Evolutionary conservation across 2,797 vertebrate genomes (phyloP), one percentile per base, ranked within the genome.

Genomic region (Graptemys geographica): DNA sequence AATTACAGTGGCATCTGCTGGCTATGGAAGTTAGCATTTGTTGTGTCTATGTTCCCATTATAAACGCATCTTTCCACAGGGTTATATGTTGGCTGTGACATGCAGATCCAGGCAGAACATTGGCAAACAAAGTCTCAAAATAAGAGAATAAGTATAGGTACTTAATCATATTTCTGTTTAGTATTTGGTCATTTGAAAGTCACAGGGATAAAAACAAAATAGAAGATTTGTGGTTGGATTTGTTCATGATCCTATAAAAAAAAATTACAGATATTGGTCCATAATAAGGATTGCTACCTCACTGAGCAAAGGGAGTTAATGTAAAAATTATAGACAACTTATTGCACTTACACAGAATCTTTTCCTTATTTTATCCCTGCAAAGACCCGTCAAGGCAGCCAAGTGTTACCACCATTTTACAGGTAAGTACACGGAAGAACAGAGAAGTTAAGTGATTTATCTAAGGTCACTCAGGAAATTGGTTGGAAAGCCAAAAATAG

Each of bases 351-450:
- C 69, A 19, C 12, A 82, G 37, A 6, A 16, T 4, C 6, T 87
- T 53, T 69, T 92, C 15, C 79, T 90, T 79, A 33, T 57, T 5
- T 23, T 8, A 56, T 44, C 7, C 83, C 82, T 81, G 57, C 49
- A 88, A 52, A 97, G 44, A 79, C 44, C 74, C 52, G 91, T 94
- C 93, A 51, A 85, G 47, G 25, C 6, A 72, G 85, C 69, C 11
- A 96, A 90, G 90, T 33, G 89, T 92, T 95, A 90, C 41, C 69
- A 52, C 81, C 51, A 72, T 47, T 80, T 96, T 85, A 91, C 72
- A 95, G 72, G 88, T 72, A 92, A 83, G n/a, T 55, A 41, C 27
- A 44, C 88, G 84, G 89, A 91, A 57, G 83, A 93, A 93, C 82
- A 6, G 3, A 55, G 33, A 86, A 89, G 8, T 84, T 59, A 92